phyloP scores from a whole-genome alignment of 2,888 invertebrate genomes.

The Drosophila paranaensis region DNA sequence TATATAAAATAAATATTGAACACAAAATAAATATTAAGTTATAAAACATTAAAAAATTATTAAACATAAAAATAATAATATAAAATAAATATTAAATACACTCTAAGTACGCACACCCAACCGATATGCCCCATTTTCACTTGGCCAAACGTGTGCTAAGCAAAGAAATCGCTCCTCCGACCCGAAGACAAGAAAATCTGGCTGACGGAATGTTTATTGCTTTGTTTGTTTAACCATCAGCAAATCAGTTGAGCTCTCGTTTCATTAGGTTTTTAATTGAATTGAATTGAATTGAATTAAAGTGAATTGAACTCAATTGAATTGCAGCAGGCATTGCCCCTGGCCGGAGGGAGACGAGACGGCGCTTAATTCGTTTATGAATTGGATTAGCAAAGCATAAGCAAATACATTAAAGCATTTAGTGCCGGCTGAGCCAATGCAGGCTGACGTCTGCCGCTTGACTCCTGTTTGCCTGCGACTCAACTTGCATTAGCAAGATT shows the following conservation, averaged over 20 bases:
- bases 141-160: neutral
- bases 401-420: neutral
- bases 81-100: too few relatives aligned
- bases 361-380: neutral
- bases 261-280: slow-evolving; percentile 31
- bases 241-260: slow-evolving; percentile 25
- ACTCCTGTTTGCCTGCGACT: neutral
- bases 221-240: slow-evolving; percentile 32
- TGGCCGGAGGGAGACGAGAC: neutral
- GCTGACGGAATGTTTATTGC: slow-evolving; percentile 38
- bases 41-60: too few relatives aligned
- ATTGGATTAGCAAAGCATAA: slow-evolving; percentile 1
- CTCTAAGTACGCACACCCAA: neutral
- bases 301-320: neutral
- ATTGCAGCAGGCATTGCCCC: neutral
- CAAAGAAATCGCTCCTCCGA: neutral
- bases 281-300: slow-evolving; percentile 25
- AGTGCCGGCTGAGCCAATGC: neutral
- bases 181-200: slow-evolving; percentile 24
- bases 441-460: neutral
- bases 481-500: neutral
- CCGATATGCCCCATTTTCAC: neutral
- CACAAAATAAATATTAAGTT: too few relatives aligned
- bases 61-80: too few relatives aligned
- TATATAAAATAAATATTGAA: too few relatives aligned